phyloP scores from a whole-genome alignment of 2,113 vertebrate species.

The Gopherus evgoodei region DNA sequence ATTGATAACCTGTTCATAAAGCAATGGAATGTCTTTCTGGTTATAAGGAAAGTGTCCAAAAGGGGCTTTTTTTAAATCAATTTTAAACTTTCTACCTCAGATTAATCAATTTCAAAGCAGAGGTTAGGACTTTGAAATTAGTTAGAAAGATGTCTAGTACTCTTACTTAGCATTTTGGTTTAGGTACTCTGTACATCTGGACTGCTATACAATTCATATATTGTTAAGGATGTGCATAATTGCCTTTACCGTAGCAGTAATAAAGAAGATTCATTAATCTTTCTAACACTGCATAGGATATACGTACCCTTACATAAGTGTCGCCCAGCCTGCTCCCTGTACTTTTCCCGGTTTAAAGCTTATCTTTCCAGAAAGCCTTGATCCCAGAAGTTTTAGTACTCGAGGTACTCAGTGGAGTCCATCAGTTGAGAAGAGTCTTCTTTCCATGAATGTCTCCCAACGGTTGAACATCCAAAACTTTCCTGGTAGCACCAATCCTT shows the following conservation, averaged over 20 bases:
- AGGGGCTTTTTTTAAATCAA: background rate
- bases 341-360: no score
- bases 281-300: background rate
- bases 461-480: no score
- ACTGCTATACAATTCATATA: background rate
- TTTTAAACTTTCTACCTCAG: background rate
- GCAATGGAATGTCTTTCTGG: background rate
- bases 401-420: no score
- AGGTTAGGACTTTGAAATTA: background rate
- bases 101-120: background rate
- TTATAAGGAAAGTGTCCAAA: background rate
- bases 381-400: no score
- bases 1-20: rapidly evolving
- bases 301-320: background rate
- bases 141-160: background rate
- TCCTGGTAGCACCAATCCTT: no score
- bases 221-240: background rate
- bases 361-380: no score
- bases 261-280: background rate
- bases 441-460: no score
- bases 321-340: no score
- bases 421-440: no score
- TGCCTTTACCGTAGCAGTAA: background rate
- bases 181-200: background rate
- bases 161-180: background rate